A percentile compares a stretch with the other conserved stretches of the same genome.
phyloP scores from a whole-genome alignment of 2,888 invertebrate species.

The Synanthedon tipuliformis region DNA sequence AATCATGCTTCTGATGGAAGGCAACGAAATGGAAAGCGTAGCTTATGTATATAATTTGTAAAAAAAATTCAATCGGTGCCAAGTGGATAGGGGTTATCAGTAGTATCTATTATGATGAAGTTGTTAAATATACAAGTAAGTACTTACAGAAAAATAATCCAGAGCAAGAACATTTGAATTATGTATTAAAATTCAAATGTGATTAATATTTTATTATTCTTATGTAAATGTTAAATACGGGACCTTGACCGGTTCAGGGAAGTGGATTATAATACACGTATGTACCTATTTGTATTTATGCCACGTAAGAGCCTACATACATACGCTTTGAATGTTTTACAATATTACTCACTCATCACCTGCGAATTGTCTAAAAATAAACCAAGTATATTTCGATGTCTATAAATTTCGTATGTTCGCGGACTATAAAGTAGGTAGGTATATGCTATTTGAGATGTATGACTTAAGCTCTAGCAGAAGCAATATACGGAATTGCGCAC shows the following conservation, averaged over 20 bases:
- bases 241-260: conserved; percentile 8
- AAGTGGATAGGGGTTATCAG: no score
- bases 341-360: background rate
- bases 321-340: conserved; percentile 1
- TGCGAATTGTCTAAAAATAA: background rate
- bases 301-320: background rate
- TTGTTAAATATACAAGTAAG: no score
- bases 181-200: background rate
- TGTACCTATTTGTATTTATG: background rate
- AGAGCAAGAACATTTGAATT: background rate
- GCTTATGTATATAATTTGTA: background rate
- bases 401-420: no score
- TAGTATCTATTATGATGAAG: no score
- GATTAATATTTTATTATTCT: background rate
- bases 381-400: background rate
- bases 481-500: no score
- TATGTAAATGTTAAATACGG: background rate
- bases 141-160: no score
- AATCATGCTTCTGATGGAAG: background rate
- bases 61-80: no score
- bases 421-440: no score
- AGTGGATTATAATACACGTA: conserved; percentile 1
- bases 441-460: no score
- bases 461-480: no score
- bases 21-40: background rate